Conservation (phyloP, 2,888 invertebrate species). For the Clunio marinus region DNA sequence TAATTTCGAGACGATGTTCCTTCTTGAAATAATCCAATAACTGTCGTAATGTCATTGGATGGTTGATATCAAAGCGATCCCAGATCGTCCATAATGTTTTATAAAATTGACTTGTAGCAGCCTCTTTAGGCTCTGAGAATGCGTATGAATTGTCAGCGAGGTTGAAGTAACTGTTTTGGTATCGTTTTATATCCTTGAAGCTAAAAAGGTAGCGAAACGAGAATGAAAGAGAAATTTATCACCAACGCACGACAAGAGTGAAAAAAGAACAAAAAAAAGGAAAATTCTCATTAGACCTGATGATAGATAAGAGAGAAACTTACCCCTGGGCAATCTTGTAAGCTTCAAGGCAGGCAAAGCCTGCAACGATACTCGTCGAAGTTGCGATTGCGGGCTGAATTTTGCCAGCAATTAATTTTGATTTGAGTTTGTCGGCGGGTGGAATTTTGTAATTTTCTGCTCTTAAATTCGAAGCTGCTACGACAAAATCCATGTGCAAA, state of each 20-base stretch:
- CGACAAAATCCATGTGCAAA: constrained; percentile 99
- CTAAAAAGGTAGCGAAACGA: constrained; percentile 42
- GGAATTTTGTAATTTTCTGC: constrained; percentile 96
- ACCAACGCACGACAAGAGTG: background rate
- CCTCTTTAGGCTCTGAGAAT: constrained; percentile 89
- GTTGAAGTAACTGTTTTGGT: constrained; percentile 96
- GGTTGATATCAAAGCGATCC: constrained; percentile 91
- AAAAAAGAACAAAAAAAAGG: background rate
- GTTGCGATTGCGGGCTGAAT: constrained; percentile 99
- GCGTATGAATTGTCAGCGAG: constrained; percentile 94
- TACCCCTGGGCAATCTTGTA: constrained; percentile 75
- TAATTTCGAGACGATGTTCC: constrained; percentile 84
- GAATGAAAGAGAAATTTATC: background rate
- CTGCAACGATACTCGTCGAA: constrained; percentile 94
- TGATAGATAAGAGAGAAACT: constrained; percentile 35
- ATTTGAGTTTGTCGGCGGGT: constrained; percentile 89
- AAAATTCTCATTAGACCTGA: background rate
- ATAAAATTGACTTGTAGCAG: constrained; percentile 80
- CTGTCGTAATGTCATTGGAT: constrained; percentile 81
- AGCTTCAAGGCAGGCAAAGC: constrained; percentile 88
- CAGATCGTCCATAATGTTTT: constrained; percentile 93
- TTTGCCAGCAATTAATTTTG: constrained; percentile 86
- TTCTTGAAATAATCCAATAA: constrained; percentile 92
- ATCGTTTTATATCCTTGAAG: constrained; percentile 61
- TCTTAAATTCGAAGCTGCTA: constrained; percentile 92